Conservation (phyloP, 2,797 vertebrate genomes). For the Coreius guichenoti region DNA sequence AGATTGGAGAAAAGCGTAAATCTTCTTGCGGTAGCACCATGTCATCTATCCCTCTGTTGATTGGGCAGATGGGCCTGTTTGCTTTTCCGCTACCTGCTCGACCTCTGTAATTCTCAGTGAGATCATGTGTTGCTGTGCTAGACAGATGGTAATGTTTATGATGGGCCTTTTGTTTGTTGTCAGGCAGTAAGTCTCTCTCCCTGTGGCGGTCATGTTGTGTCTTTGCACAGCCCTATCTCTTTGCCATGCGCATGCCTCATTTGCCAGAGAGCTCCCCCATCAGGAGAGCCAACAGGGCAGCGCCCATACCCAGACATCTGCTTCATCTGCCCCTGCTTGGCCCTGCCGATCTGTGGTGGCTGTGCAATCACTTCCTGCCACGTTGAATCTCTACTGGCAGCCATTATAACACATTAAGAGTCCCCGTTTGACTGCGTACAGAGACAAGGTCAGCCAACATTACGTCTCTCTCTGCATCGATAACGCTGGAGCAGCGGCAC, state of each 20-base stretch:
- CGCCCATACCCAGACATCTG: constrained; percentile 55
- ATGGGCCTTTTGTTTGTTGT: constrained; percentile 54
- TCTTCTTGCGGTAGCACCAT: constrained; percentile 13
- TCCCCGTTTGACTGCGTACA: constrained; percentile 20
- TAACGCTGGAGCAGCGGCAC: background rate
- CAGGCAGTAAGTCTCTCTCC: constrained; percentile 43
- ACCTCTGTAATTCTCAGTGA: constrained; percentile 61
- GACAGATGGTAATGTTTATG: constrained; percentile 63
- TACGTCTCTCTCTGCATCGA: constrained; percentile 9
- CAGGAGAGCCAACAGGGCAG: constrained; percentile 51
- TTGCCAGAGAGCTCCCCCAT: constrained; percentile 53
- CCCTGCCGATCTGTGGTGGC: constrained; percentile 37
- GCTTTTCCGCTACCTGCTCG: constrained; percentile 55
- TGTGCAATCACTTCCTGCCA: constrained; percentile 19
- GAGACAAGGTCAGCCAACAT: constrained; percentile 48
- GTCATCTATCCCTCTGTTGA: constrained; percentile 17
- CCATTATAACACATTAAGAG: constrained; percentile 41
- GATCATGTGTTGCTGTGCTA: constrained; percentile 48
- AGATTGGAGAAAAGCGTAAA: constrained; percentile 13
- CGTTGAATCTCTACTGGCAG: constrained; percentile 17
- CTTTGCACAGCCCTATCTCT: constrained; percentile 40
- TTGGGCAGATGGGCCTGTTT: constrained; percentile 50
- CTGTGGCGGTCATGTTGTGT: constrained; percentile 53
- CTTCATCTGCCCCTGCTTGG: constrained; percentile 46
- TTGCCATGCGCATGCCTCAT: constrained; percentile 54